Evolutionary conservation across 2,113 vertebrate species (phyloP).

Genomic region (Heliornis fulica): DNA sequence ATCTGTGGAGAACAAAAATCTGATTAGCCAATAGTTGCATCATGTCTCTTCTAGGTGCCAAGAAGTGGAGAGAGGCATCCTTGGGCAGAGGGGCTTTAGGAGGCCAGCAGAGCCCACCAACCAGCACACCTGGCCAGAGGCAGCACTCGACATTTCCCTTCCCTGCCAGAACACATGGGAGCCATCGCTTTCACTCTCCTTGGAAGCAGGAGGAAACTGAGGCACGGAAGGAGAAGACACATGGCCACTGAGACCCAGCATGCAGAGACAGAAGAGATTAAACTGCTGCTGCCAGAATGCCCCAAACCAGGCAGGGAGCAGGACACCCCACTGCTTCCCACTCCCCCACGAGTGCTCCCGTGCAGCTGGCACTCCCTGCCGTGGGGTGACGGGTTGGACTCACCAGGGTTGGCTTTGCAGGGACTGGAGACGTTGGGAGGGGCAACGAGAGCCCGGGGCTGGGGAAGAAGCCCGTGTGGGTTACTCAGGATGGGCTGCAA

Average conservation of each 20-base stretch:
- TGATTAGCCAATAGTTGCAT: not conserved
- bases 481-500: not conserved
- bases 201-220: not conserved
- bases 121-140: not conserved
- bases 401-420: rapidly evolving
- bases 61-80: not conserved
- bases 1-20: not conserved
- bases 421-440: not conserved
- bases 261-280: not conserved
- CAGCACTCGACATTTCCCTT: rapidly evolving
- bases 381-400: rapidly evolving
- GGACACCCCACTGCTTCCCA: not conserved
- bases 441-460: not conserved
- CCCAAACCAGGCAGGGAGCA: not conserved
- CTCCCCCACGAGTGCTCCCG: rapidly evolving
- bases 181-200: rapidly evolving
- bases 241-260: not conserved
- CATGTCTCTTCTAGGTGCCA: not conserved
- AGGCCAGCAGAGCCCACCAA: not conserved
- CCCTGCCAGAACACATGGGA: not conserved
- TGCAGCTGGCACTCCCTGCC: not conserved
- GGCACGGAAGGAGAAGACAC: not conserved
- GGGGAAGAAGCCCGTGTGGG: not conserved
- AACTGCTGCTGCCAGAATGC: not conserved
- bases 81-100: not conserved